phyloP scores from a whole-genome alignment of 2,113 vertebrate species.

The Pimephales promelas region DNA sequence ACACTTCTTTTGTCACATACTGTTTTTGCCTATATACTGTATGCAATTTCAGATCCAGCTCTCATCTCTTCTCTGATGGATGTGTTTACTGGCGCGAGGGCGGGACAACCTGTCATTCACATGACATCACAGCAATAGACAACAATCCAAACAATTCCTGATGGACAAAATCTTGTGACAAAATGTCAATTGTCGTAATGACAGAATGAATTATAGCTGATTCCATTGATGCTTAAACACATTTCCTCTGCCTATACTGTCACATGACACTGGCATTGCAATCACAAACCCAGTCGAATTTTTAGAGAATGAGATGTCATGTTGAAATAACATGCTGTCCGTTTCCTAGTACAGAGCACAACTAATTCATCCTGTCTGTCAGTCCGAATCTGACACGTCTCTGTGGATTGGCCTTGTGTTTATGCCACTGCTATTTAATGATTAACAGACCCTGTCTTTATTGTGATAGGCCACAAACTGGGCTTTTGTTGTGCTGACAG shows the following conservation, averaged over 20 bases:
- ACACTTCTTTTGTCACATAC: too few species aligned
- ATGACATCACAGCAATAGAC: too few species aligned
- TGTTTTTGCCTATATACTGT: too few species aligned
- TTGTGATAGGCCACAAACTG: conserved; percentile 31
- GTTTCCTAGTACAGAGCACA: conserved; percentile 13
- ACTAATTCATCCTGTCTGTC: conserved; percentile 44
- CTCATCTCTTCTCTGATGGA: too few species aligned
- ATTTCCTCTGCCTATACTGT: not conserved
- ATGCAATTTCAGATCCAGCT: too few species aligned
- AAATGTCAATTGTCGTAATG: not conserved
- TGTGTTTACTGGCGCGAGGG: too few species aligned
- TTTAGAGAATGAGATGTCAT: conserved; percentile 11
- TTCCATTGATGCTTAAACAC: not conserved
- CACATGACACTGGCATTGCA: not conserved
- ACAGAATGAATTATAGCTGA: not conserved
- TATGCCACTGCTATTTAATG: conserved; percentile 39
- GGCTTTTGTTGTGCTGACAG: conserved; percentile 18
- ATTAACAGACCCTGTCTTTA: conserved; percentile 40
- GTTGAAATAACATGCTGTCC: conserved; percentile 36
- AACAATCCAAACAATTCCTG: too few species aligned
- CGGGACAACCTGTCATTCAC: too few species aligned
- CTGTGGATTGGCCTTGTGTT: conserved; percentile 24
- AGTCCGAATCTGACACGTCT: conserved; percentile 27
- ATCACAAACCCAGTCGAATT: not conserved
- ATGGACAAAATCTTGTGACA: too few species aligned